Evolutionary conservation across 2,888 invertebrate species (phyloP), one percentile per base, ranked within the genome.

Genomic region (Bombyx huttoni): DNA sequence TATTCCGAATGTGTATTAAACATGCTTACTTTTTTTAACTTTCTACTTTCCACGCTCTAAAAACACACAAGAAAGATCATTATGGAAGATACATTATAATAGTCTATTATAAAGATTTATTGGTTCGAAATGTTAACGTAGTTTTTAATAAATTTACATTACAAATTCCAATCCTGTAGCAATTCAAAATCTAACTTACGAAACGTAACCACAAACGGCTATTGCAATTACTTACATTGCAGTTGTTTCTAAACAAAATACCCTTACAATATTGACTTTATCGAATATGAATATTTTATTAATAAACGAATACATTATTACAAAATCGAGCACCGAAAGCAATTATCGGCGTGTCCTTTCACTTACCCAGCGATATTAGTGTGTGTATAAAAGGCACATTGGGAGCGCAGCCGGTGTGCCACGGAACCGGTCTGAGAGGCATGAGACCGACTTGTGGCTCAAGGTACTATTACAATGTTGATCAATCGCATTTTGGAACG

Each of bases 41-140:
- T 86, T 87, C 87, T 86, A 86, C 86, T 85, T 85, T 86, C 85
- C 86, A 84, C 83, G 86, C 86, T 87, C 87, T 83, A 85, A 86
- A 87, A 85, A 84, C 81, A 78, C 79, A 82, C 79, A 78, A 78
- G 81, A 82, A 76, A 78, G 81, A 82, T 78, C 73, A 73, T 75
- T 78, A 79, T 78, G 75, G 74, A 80, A 75, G 76, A 70, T 67
- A 72, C 75, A 72, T 76, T 75, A 72, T 77, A 71, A 76, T 73
- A 66, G 62, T 57, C 69, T 67, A 68, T 65, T 69, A 66, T 66
- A 60, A 62, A 68, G 65, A 72, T 70, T 70, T 68, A 66, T 68
- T 55, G 62, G 60, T 54, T 61, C 52, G 52, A 58, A 64, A 62
- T 40, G 12, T 7, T 10, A 40, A 3, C 40, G 7, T 40, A 7